Conservation (phyloP, 2,888 invertebrate species). For the Lacanobia wlatinum region DNA sequence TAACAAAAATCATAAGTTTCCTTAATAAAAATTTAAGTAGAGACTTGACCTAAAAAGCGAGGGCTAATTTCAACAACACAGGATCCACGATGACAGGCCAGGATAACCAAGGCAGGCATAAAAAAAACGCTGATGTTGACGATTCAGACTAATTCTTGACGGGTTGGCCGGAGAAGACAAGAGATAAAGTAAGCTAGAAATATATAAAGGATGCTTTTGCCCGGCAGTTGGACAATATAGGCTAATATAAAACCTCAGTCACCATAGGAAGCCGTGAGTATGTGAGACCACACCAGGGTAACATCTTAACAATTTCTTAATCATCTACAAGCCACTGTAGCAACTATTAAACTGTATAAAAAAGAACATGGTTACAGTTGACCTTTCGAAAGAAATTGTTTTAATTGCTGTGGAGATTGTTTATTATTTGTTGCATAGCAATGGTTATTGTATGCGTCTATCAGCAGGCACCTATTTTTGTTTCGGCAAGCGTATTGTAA, state of each 20-base stretch:
- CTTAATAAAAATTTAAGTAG: too few relatives aligned
- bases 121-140: too few relatives aligned
- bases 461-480: not conserved
- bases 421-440: slow-evolving; percentile 4
- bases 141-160: not conserved
- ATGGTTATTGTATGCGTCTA: slow-evolving; percentile 1
- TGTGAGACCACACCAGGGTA: too few relatives aligned
- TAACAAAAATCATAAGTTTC: too few relatives aligned
- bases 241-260: too few relatives aligned
- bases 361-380: not conserved
- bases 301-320: not conserved
- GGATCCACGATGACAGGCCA: not conserved
- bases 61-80: not conserved
- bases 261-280: too few relatives aligned
- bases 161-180: not conserved
- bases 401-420: not conserved
- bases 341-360: too few relatives aligned
- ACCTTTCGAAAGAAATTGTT: not conserved
- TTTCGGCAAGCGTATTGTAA: not conserved
- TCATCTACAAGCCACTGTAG: not conserved
- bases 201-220: not conserved
- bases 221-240: not conserved
- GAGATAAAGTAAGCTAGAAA: not conserved
- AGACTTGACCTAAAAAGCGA: too few relatives aligned
- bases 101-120: not conserved